Evolutionary conservation across 2,888 invertebrate species (phyloP).

Genomic region (Xiphydria camelus): DNA sequence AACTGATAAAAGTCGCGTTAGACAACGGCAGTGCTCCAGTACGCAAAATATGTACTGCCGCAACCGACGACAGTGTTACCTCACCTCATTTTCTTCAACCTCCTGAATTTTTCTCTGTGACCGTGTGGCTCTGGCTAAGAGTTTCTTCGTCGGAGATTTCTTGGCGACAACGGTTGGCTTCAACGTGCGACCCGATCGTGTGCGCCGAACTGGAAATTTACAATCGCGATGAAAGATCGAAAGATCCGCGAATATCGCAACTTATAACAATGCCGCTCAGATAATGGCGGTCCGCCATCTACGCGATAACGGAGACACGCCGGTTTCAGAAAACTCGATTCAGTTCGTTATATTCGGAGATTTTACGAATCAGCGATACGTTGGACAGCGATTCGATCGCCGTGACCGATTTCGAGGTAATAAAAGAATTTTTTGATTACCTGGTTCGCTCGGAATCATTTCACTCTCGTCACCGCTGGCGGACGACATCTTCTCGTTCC

Average conservation of each 20-base stretch:
- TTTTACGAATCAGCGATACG: slow-evolving; percentile 4
- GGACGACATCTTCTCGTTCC: slow-evolving; percentile 44
- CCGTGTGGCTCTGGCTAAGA: slow-evolving; percentile 40
- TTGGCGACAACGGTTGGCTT: slow-evolving; percentile 40
- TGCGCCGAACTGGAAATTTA: slow-evolving; percentile 59
- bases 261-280: slow-evolving; percentile 34
- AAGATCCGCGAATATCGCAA: background rate
- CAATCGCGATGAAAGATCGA: background rate
- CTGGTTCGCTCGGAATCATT: slow-evolving; percentile 42
- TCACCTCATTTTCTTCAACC: slow-evolving; percentile 44
- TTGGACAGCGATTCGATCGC: background rate
- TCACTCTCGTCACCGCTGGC: slow-evolving; percentile 52
- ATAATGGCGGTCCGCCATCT: slow-evolving; percentile 43
- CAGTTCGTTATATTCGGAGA: background rate
- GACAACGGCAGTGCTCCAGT: too few species aligned
- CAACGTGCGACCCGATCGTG: slow-evolving; percentile 63
- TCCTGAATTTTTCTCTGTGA: slow-evolving; percentile 39
- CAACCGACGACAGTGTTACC: slow-evolving; percentile 5
- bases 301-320: slow-evolving; percentile 23
- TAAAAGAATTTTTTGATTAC: slow-evolving; percentile 25
- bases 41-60: slow-evolving; percentile 5
- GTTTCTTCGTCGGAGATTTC: slow-evolving; percentile 48
- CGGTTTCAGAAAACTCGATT: slow-evolving; percentile 11
- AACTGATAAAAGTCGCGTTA: too few species aligned
- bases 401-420: background rate